Conservation (phyloP, 2,797 vertebrate genomes). For the Sebastiscus albofasciatus region DNA sequence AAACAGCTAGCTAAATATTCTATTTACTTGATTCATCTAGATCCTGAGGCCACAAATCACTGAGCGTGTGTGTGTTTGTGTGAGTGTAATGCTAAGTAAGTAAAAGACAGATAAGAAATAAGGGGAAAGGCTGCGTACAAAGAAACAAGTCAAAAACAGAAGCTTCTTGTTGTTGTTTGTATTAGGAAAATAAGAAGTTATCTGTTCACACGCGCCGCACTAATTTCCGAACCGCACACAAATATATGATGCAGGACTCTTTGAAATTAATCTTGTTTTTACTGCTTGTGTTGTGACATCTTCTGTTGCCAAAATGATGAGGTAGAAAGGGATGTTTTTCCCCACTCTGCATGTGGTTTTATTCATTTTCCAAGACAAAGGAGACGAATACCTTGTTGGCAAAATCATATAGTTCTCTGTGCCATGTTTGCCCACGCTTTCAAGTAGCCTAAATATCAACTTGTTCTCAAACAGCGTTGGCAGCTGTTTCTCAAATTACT, state of each 20-base stretch:
- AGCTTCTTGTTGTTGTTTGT: slow-evolving; percentile 13
- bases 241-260: slow-evolving; percentile 6
- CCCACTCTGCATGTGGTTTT: not conserved
- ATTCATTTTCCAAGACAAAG: slow-evolving; percentile 42
- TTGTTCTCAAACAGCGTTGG: slow-evolving; percentile 73
- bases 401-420: slow-evolving; percentile 37
- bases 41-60: slow-evolving; percentile 62
- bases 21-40: slow-evolving; percentile 70
- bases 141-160: slow-evolving; percentile 26
- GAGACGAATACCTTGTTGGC: slow-evolving; percentile 64
- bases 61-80: slow-evolving; percentile 8
- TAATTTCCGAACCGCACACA: slow-evolving; percentile 21
- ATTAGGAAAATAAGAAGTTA: slow-evolving; percentile 13
- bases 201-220: not conserved
- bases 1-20: slow-evolving; percentile 69
- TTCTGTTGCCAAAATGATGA: slow-evolving; percentile 26
- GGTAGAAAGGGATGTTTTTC: not conserved
- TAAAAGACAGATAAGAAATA: slow-evolving; percentile 28
- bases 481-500: slow-evolving; percentile 76
- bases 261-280: slow-evolving; percentile 35
- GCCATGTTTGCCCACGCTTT: slow-evolving; percentile 70
- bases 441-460: slow-evolving; percentile 65
- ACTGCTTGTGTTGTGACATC: not conserved
- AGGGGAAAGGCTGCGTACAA: slow-evolving; percentile 17
- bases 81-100: not conserved